Percentiles rank a stretch among this genome's conserved stretches.
phyloP scores from a whole-genome alignment of 1,140 invertebrate species.

The Kradibia gibbosae region DNA sequence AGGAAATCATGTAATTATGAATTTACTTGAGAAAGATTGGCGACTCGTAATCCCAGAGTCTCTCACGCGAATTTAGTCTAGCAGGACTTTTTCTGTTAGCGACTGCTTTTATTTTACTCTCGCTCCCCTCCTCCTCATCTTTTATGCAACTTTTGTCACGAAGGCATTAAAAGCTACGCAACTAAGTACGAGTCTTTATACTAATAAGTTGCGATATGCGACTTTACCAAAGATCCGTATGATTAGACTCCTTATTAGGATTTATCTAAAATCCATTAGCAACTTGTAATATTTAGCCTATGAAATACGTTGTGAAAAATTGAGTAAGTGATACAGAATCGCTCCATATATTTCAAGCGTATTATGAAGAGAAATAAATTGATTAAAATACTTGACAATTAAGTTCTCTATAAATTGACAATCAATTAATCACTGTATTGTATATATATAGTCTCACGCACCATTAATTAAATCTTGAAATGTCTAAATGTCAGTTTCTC shows the following conservation, averaged over 20 bases:
- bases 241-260: conserved; percentile 28
- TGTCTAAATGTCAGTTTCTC: background rate
- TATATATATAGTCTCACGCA: too few species aligned
- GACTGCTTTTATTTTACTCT: background rate
- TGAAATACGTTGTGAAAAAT: background rate
- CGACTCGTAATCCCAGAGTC: background rate
- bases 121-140: too few species aligned
- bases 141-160: conserved; percentile 43
- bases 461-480: background rate
- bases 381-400: background rate
- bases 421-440: background rate
- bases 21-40: conserved; percentile 39
- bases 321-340: background rate
- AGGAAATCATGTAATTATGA: conserved; percentile 41
- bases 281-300: background rate
- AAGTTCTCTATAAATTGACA: background rate
- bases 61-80: background rate
- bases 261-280: conserved; percentile 25
- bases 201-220: conserved; percentile 30
- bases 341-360: background rate
- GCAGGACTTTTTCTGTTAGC: background rate
- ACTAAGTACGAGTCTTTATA: conserved; percentile 36
- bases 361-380: background rate
- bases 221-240: background rate
- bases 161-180: conserved; percentile 1